Percentiles rank a stretch among this genome's conserved stretches.
These are phyloP conservation scores for Cetonia aurata DNA, from an alignment of 2,888 invertebrate species.

Conservation along the genomic window DNA sequence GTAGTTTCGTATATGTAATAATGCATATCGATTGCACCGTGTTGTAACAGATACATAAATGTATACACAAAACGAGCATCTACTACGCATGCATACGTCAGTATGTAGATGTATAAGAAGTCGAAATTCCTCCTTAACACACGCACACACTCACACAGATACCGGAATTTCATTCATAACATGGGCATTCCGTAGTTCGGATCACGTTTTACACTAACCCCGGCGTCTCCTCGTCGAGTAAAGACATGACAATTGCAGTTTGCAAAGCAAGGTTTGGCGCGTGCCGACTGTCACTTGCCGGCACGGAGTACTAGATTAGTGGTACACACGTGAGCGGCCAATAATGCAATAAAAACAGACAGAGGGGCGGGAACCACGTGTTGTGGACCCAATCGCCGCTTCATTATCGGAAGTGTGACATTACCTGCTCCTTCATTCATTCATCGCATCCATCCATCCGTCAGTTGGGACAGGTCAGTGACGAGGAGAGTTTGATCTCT, in stretches of 20 bases:
- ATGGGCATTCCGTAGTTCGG: slow-evolving; percentile 41
- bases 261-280: slow-evolving; percentile 56
- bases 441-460: slow-evolving; percentile 54
- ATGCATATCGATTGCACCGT: slow-evolving; percentile 37
- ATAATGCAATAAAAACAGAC: slow-evolving; percentile 64
- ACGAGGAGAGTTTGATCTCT: slow-evolving; percentile 46
- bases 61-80: not conserved
- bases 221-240: slow-evolving; percentile 38
- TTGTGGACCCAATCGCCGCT: slow-evolving; percentile 61
- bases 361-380: slow-evolving; percentile 57
- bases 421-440: slow-evolving; percentile 56
- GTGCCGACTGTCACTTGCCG: slow-evolving; percentile 63
- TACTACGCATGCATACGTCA: slow-evolving; percentile 12
- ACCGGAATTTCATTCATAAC: slow-evolving; percentile 44
- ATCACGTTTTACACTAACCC: slow-evolving; percentile 41
- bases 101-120: slow-evolving; percentile 24
- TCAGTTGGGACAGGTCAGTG: slow-evolving; percentile 61
- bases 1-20: slow-evolving; percentile 26
- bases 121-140: slow-evolving; percentile 38
- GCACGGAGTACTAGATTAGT: slow-evolving; percentile 59
- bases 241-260: slow-evolving; percentile 49
- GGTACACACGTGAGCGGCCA: slow-evolving; percentile 59
- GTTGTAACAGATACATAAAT: slow-evolving; percentile 9
- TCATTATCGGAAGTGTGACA: slow-evolving; percentile 63
- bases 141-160: slow-evolving; percentile 23